phyloP scores from a whole-genome alignment of 2,888 invertebrate genomes.

The Drosophila emarginata region DNA sequence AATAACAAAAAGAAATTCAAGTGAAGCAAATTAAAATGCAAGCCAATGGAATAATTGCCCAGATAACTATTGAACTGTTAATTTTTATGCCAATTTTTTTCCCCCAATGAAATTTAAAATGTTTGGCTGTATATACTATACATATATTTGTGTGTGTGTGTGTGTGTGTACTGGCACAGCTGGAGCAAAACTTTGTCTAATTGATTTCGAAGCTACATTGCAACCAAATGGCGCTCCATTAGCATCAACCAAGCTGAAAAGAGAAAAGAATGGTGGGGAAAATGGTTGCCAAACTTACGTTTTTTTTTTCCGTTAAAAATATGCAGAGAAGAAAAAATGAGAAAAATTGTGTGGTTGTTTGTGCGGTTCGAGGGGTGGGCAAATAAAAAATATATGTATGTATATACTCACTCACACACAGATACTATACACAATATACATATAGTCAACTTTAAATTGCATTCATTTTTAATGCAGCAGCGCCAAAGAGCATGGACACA shows the following conservation, averaged over 20 bases:
- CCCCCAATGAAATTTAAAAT: conserved; percentile 46
- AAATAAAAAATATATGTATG: conserved; percentile 27
- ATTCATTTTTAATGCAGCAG: conserved; percentile 76
- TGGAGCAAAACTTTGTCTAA: conserved; percentile 66
- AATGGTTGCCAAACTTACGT: conserved; percentile 51
- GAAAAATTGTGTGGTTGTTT: conserved; percentile 63
- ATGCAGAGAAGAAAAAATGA: conserved; percentile 37
- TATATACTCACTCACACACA: conserved; percentile 23
- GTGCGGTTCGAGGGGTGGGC: conserved; percentile 31
- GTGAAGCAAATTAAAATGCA: conserved; percentile 10
- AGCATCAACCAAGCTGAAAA: conserved; percentile 52
- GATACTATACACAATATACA: too few relatives aligned
- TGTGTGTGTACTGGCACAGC: conserved; percentile 19
- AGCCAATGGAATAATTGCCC: conserved; percentile 33
- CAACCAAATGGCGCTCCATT: conserved; percentile 68
- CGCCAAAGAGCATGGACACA: conserved; percentile 60
- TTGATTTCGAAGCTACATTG: conserved; percentile 62
- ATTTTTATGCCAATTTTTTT: conserved; percentile 57
- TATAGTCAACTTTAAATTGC: conserved; percentile 67
- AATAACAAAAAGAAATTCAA: background rate
- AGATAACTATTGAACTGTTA: conserved; percentile 53
- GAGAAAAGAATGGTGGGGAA: conserved; percentile 14
- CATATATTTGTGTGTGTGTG: conserved; percentile 1
- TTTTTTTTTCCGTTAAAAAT: conserved; percentile 50
- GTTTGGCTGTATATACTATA: conserved; percentile 16